Conservation (phyloP, 2,888 invertebrate species). For the Dexiosoma caninum region DNA sequence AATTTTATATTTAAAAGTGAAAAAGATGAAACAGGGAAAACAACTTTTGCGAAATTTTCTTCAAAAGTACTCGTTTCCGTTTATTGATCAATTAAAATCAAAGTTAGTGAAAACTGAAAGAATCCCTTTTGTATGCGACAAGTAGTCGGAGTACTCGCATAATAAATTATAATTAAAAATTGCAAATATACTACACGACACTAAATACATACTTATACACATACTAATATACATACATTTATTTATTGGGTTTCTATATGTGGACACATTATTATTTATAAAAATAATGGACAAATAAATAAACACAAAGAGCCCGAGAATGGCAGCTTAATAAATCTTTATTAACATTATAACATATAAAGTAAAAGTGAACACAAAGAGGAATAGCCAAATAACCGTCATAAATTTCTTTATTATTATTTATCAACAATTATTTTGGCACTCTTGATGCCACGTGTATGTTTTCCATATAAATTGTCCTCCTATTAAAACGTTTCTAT, state of each 20-base stretch:
- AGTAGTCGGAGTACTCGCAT: too few species aligned
- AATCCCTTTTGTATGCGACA: too few species aligned
- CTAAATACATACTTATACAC: too few species aligned
- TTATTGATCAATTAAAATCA: too few species aligned
- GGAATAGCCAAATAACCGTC: neutral
- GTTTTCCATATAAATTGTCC: conserved; percentile 19
- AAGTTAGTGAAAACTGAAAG: too few species aligned
- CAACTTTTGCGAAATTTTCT: neutral
- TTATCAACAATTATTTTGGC: conserved; percentile 24
- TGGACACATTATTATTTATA: conserved; percentile 16
- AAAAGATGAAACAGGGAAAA: conserved; percentile 1
- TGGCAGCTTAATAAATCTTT: conserved; percentile 46
- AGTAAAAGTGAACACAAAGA: neutral
- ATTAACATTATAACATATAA: conserved; percentile 19
- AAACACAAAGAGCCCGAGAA: conserved; percentile 19
- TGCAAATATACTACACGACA: too few species aligned
- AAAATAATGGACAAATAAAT: conserved; percentile 20
- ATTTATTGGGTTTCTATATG: too few species aligned
- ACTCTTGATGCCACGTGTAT: neutral
- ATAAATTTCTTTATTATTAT: conserved; percentile 47
- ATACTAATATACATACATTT: too few species aligned
- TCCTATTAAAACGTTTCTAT: too few species aligned
- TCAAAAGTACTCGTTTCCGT: too few species aligned
- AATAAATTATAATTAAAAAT: too few species aligned
- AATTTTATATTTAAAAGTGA: conserved; percentile 6